These are phyloP conservation scores for Clitarchus hookeri DNA, from an alignment of 2,888 invertebrate genomes.

Conservation along the genomic window DNA sequence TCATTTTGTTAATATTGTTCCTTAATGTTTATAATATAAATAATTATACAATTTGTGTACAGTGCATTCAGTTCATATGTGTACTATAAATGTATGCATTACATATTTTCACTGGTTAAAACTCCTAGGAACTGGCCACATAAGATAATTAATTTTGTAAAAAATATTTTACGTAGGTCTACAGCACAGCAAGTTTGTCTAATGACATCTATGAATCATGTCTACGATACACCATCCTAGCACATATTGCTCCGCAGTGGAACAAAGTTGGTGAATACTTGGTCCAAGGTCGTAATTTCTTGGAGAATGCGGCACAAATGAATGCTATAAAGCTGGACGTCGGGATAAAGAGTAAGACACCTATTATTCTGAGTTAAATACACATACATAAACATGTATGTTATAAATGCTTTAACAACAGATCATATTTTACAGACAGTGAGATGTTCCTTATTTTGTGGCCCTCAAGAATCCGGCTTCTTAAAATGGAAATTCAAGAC, in stretches of 20 bases:
- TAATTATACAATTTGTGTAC: too few species aligned
- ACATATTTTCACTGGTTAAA: too few species aligned
- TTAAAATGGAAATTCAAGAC: constrained; percentile 45
- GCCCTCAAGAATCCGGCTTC: constrained; percentile 44
- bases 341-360: constrained; percentile 43
- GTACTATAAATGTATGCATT: too few species aligned
- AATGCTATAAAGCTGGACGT: constrained; percentile 49
- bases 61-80: too few species aligned
- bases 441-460: constrained; percentile 38
- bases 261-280: constrained; percentile 49
- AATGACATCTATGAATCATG: constrained; percentile 49
- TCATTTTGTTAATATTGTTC: too few species aligned
- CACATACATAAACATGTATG: background rate
- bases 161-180: constrained; percentile 25
- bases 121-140: background rate
- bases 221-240: constrained; percentile 50
- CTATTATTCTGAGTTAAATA: background rate
- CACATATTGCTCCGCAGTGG: constrained; percentile 51
- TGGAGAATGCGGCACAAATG: constrained; percentile 41
- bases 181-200: constrained; percentile 43
- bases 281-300: constrained; percentile 49
- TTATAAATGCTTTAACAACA: background rate
- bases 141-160: background rate
- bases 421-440: constrained; percentile 30
- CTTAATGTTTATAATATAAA: too few species aligned